A percentile compares a stretch with the other conserved stretches of the same genome.
Conservation (phyloP, 2,113 vertebrate genomes). For the Peromyscus californicus region DNA sequence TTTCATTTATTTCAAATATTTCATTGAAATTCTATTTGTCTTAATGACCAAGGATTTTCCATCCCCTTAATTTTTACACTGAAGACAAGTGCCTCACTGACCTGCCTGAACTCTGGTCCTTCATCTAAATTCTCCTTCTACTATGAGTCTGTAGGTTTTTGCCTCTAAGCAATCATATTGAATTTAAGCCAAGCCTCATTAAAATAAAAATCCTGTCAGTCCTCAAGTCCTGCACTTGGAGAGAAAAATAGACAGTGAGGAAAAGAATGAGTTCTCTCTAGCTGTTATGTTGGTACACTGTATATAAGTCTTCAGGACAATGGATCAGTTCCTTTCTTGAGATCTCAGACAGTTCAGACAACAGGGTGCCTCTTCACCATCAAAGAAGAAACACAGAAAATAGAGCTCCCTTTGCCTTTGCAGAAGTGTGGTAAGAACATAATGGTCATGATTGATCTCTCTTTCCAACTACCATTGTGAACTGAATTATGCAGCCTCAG, state of each 20-base stretch:
- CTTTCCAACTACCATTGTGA: constrained; percentile 22
- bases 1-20: not conserved
- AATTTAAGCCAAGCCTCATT: not conserved
- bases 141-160: not conserved
- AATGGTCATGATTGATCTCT: constrained; percentile 54
- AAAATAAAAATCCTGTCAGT: not conserved
- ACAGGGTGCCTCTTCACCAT: constrained; percentile 8
- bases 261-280: not conserved
- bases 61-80: not conserved
- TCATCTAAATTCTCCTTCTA: not conserved
- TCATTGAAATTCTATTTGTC: not conserved
- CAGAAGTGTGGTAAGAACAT: constrained; percentile 44
- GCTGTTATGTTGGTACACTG: not conserved
- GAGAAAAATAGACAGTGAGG: constrained; percentile 37
- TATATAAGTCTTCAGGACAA: not conserved
- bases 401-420: constrained; percentile 8
- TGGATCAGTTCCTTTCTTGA: constrained; percentile 60
- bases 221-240: not conserved
- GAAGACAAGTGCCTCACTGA: not conserved
- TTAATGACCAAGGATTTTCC: not conserved
- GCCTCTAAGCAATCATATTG: not conserved
- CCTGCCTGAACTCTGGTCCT: not conserved
- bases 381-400: constrained; percentile 60
- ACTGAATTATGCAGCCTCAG: constrained; percentile 68
- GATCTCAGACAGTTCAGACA: constrained; percentile 22